A percentile compares a stretch with the other conserved stretches of the same genome.
Conservation (phyloP, 2,888 invertebrate genomes). For the Drosophila monieri region DNA sequence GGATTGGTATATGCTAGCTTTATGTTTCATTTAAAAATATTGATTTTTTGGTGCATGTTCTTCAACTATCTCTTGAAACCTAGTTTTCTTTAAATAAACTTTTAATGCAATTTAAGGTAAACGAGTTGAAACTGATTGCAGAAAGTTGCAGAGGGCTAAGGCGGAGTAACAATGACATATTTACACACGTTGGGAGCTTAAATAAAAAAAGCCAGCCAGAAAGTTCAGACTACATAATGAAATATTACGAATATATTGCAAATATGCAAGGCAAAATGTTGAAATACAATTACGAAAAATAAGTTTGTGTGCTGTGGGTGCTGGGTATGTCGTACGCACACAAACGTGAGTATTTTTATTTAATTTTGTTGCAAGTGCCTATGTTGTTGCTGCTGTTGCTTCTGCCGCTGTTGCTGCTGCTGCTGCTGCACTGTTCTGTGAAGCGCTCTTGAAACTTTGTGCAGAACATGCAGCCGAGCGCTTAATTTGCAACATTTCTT, state of each 20-base stretch:
- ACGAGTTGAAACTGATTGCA: conserved; percentile 59
- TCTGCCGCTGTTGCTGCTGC: conserved; percentile 12
- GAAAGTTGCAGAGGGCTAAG: conserved; percentile 41
- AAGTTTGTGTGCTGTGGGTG: conserved; percentile 27
- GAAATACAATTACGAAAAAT: conserved; percentile 68
- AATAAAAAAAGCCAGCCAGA: conserved; percentile 10
- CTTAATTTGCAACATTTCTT: conserved; percentile 79
- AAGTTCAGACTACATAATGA: conserved; percentile 61
- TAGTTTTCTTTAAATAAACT: conserved; percentile 19
- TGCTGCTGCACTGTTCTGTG: conserved; percentile 16
- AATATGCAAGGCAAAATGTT: conserved; percentile 62
- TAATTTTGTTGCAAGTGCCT: conserved; percentile 61
- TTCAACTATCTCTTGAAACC: conserved; percentile 2
- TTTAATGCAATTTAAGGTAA: conserved; percentile 70
- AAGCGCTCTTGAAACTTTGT: conserved; percentile 68
- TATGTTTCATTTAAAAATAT: neutral
- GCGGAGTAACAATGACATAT: conserved; percentile 66
- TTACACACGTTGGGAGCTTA: conserved; percentile 29
- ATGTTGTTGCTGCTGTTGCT: conserved; percentile 38
- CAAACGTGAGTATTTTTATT: conserved; percentile 66
- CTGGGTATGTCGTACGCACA: conserved; percentile 26
- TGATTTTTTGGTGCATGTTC: conserved; percentile 1
- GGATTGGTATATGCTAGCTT: neutral
- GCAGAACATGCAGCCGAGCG: conserved; percentile 65
- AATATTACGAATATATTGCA: conserved; percentile 69